Evolutionary conservation across 2,888 invertebrate genomes (phyloP), one percentile per base, ranked within the genome.

Genomic region (Sabellastarte sp.): DNA sequence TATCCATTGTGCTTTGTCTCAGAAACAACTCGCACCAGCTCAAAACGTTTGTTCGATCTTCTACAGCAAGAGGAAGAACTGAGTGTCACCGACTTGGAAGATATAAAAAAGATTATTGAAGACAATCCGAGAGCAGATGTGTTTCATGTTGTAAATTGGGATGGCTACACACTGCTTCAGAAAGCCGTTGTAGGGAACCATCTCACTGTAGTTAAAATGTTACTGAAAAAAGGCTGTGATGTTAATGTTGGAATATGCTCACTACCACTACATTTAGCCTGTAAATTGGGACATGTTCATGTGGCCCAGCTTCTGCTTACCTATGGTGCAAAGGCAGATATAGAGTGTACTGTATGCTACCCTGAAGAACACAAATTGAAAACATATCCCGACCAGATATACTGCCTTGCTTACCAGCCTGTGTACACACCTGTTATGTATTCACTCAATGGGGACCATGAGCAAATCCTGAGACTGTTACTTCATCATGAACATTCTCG

Each of bases 271-370:
- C 91, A 91, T 78, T 89, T 91, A 64, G 91, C 91, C 20, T 90
- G 90, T 70, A 84, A 88, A 32, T 88, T 89, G 76, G 91, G 90
- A 84, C 73, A 89, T 76, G 88, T 89, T 74, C 89, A 90, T 71
- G 89, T 89, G 75, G 89, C 90, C 5, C 89, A 90, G 78, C 76
- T 90, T 33, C 80, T 91, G 50, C 77, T 90, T 59, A 88, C 89
- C 72, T 88, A 89, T 82, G 90, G 90, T 28, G 90, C 90, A 3
- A 86, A 89, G 69, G 88, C 89, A 28, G 89, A 90, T 80, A 88
- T 89, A 0, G 90, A 90, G 78, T 89, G 89, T 1, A 86, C 91
- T 26, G 89, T 91, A 88, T 91, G 91, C 77, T 91, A 89, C 86
- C 91, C 91, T 0, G 89, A 89, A 4, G 87, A 88, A 10, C 91